These are phyloP conservation scores for Archivesica marissinica DNA, from an alignment of 1,140 invertebrate species.

Conservation along the genomic window DNA sequence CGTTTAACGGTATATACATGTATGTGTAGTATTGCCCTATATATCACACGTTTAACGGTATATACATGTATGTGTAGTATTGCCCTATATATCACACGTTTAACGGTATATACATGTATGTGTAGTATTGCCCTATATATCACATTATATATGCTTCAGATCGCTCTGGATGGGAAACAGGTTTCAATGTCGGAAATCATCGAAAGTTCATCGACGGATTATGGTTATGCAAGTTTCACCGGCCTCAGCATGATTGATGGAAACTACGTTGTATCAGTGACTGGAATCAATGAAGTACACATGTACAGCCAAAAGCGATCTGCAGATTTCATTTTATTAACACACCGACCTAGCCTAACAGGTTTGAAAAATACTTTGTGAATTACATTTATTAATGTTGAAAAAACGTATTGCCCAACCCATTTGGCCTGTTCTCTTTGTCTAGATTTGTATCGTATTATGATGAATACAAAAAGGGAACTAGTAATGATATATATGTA, in stretches of 20 bases:
- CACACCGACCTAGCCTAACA: background rate
- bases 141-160: background rate
- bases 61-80: too few relatives aligned
- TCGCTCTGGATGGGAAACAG: background rate
- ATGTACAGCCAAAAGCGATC: conserved; percentile 4
- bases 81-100: too few relatives aligned
- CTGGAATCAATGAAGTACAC: conserved; percentile 10
- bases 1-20: too few relatives aligned
- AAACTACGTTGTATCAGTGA: background rate
- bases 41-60: too few relatives aligned
- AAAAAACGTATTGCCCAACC: background rate
- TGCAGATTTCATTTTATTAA: background rate
- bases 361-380: background rate
- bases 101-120: background rate
- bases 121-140: background rate
- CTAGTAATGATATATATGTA: background rate
- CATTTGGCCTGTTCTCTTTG: background rate
- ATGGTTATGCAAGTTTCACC: conserved; percentile 23
- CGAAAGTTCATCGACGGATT: background rate
- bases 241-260: conserved; percentile 6
- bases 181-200: background rate
- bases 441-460: background rate
- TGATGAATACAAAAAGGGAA: background rate
- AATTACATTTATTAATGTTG: too few relatives aligned
- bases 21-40: too few relatives aligned